Conservation (phyloP, 1,140 invertebrate species). For the Delia radicum region DNA sequence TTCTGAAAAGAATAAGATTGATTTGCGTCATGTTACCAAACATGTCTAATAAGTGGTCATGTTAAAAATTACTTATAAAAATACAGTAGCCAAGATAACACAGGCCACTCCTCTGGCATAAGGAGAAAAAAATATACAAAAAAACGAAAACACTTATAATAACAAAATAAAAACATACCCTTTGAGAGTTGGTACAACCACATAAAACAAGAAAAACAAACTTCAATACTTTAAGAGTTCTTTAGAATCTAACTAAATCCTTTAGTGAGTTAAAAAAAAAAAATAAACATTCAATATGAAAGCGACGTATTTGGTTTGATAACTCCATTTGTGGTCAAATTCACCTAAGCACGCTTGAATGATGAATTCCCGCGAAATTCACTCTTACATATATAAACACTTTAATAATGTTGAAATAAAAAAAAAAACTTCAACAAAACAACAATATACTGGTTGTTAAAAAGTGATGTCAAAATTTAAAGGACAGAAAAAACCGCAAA, state of each 20-base stretch:
- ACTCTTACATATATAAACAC: conserved; percentile 7
- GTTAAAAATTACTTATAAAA: conserved; percentile 12
- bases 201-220: neutral
- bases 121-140: neutral
- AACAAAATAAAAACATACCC: conserved; percentile 8
- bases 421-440: neutral
- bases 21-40: conserved; percentile 25
- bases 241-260: conserved; percentile 16
- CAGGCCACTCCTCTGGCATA: conserved; percentile 10
- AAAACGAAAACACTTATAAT: conserved; percentile 12
- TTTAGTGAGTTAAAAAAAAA: neutral
- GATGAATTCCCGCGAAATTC: conserved; percentile 22
- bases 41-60: conserved; percentile 27
- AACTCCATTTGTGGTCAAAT: conserved; percentile 24
- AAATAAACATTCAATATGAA: neutral
- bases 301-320: conserved; percentile 20
- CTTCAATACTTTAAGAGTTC: neutral
- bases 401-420: conserved; percentile 1
- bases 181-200: conserved; percentile 1
- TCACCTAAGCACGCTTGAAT: conserved; percentile 20
- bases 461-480: neutral
- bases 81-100: conserved; percentile 9
- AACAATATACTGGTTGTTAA: neutral
- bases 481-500: too few species aligned
- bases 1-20: conserved; percentile 20